A percentile compares a stretch with the other conserved stretches of the same genome.
Conservation (phyloP, 1,140 invertebrate species). For the Drosophila dunni region DNA sequence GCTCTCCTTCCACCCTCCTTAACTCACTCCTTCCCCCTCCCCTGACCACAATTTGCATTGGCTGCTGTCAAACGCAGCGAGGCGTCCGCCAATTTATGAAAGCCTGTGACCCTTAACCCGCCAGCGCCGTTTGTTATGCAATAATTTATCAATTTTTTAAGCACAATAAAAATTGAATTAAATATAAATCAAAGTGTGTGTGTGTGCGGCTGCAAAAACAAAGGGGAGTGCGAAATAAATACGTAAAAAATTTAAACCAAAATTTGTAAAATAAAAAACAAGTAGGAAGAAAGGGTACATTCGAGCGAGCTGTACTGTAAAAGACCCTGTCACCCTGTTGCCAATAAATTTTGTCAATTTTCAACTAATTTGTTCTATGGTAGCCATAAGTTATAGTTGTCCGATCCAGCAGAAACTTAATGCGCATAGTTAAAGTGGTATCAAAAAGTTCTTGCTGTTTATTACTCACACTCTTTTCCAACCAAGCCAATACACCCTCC, state of each 20-base stretch:
- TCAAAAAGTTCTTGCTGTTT: too few relatives aligned
- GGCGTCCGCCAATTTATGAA: conserved; percentile 76
- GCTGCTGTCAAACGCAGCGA: conserved; percentile 73
- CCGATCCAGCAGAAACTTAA: too few relatives aligned
- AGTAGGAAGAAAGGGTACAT: background rate
- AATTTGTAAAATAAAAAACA: conserved; percentile 5
- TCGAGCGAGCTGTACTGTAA: too few relatives aligned
- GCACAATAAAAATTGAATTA: conserved; percentile 82
- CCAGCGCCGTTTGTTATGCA: conserved; percentile 53
- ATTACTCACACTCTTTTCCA: too few relatives aligned
- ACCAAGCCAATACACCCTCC: too few relatives aligned
- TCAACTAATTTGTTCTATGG: too few relatives aligned
- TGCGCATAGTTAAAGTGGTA: too few relatives aligned
- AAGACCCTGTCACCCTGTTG: too few relatives aligned
- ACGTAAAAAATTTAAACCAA: background rate
- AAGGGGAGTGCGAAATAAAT: conserved; percentile 16
- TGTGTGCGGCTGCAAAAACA: conserved; percentile 40
- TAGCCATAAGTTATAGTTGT: too few relatives aligned
- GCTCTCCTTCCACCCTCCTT: too few relatives aligned
- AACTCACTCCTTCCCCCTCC: background rate
- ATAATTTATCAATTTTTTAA: conserved; percentile 79
- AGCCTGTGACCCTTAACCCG: conserved; percentile 50
- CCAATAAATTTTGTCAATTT: too few relatives aligned
- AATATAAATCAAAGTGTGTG: conserved; percentile 73
- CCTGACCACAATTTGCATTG: conserved; percentile 75